Evolutionary conservation across 1,140 invertebrate genomes (phyloP).

Genomic region (Oryctes rhinoceros): DNA sequence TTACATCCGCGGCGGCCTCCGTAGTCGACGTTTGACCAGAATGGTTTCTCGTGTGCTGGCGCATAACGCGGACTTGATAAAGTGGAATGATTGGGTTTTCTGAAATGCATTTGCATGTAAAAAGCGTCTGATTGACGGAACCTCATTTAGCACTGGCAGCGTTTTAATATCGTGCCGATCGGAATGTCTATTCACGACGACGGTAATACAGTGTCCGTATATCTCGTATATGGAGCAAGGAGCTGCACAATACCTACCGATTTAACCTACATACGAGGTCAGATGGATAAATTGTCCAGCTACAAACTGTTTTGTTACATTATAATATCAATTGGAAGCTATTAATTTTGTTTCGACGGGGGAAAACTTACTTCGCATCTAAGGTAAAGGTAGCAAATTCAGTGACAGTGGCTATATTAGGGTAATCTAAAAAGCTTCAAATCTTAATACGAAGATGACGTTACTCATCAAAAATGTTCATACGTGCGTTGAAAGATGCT

Average conservation of each 20-base stretch:
- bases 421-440: no score
- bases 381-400: no score
- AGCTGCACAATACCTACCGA: neutral
- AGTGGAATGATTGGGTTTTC: slow-evolving; percentile 21
- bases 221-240: neutral
- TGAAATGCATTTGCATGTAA: slow-evolving; percentile 31
- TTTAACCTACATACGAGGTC: no score
- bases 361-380: no score
- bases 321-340: no score
- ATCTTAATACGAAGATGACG: no score
- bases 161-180: slow-evolving; percentile 27
- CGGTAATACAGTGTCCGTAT: neutral
- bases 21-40: neutral
- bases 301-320: no score
- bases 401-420: no score
- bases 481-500: no score
- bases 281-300: no score
- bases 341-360: no score
- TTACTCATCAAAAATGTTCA: no score
- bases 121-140: slow-evolving; percentile 31
- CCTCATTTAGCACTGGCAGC: slow-evolving; percentile 33
- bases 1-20: slow-evolving; percentile 1
- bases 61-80: neutral
- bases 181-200: slow-evolving; percentile 22
- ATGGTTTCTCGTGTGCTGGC: neutral